phyloP scores from a whole-genome alignment of 2,888 invertebrate genomes.

The Clistopyga incitator region DNA sequence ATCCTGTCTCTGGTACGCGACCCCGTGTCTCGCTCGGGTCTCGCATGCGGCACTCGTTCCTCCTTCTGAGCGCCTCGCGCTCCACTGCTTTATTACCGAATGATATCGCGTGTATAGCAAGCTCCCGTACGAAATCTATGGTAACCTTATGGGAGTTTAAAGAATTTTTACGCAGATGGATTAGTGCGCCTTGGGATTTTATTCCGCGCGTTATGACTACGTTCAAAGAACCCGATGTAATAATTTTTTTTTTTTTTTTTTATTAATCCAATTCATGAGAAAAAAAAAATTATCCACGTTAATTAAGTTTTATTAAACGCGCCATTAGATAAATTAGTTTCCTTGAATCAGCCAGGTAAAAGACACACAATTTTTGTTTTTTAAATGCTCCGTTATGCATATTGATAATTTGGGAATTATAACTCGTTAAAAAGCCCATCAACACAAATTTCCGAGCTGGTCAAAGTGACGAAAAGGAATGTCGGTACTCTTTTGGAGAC shows the following conservation, averaged over 20 bases:
- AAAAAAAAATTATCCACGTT: not conserved
- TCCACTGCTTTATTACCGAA: conserved; percentile 46
- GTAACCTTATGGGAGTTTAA: conserved; percentile 41
- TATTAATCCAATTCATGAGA: not conserved
- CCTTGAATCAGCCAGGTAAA: no score
- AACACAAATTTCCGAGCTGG: not conserved
- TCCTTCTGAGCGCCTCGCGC: conserved; percentile 11
- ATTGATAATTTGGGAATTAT: no score
- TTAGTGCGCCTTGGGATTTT: conserved; percentile 38
- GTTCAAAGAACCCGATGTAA: no score
- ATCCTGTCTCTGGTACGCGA: conserved; percentile 12
- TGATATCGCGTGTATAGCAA: conserved; percentile 57
- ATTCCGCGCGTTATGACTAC: not conserved
- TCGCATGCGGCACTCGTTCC: not conserved
- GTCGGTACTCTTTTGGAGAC: not conserved
- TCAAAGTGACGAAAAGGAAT: not conserved
- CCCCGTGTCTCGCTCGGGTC: conserved; percentile 17
- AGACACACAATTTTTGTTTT: no score
- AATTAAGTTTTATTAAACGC: no score
- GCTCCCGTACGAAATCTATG: conserved; percentile 14
- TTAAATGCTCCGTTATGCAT: no score
- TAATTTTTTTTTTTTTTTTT: no score
- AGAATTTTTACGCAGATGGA: conserved; percentile 43
- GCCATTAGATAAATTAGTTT: no score
- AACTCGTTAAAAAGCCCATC: not conserved